Base-by-base conservation (phyloP, 1,140 invertebrate species). In the Trachymyrmex cornetzi region DNA sequence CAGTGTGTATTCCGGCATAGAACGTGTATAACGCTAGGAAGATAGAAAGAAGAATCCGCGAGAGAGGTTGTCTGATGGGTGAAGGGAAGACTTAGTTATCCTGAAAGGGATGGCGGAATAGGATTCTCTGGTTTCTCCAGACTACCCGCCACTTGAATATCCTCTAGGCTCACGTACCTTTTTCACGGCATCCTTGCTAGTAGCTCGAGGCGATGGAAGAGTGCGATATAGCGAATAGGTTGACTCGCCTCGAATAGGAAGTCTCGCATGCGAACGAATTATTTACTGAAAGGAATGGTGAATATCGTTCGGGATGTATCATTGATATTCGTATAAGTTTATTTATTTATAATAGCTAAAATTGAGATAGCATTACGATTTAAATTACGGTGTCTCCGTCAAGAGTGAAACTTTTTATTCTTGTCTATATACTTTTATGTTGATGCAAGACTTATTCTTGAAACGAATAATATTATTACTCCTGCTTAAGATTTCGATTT, bases 31-130 rank as follows among this genome's bases (percentile, higher is more conserved):
- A 9, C 12, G 77, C 7, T 5, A 14, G 59, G 72, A 77, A 44
- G 53, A 59, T 11, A 77, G 77, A 66, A 82, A 61, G 86, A 66
- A 55, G 61, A 48, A 82, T 50, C 55, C n/a, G 19, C 14, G 59
- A 79, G 74, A 77, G 61, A 81, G 69, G 24, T 24, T 77, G 89
- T 69, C 82, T 87, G 87, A 86, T 85, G 38, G 81, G 64, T 24
- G 79, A 77, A 72, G 79, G 74, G 90, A 90, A 90, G 89, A 92
- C 75, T 92, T 87, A 90, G 90, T 91, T 91, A 91, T 91, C 88
- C 50, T 34, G 67, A 84, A 91, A 89, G 79, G 77, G 86, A 86
- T 63, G 55, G 74, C 66, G 59, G 61, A 91, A 87, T 87, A 79
- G 88, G 88, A 85, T 91, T 91, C 88, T 81, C 79, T 61, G 61